phyloP scores from a whole-genome alignment of 1,140 invertebrate species.

The Rhopalosiphum maidis region DNA sequence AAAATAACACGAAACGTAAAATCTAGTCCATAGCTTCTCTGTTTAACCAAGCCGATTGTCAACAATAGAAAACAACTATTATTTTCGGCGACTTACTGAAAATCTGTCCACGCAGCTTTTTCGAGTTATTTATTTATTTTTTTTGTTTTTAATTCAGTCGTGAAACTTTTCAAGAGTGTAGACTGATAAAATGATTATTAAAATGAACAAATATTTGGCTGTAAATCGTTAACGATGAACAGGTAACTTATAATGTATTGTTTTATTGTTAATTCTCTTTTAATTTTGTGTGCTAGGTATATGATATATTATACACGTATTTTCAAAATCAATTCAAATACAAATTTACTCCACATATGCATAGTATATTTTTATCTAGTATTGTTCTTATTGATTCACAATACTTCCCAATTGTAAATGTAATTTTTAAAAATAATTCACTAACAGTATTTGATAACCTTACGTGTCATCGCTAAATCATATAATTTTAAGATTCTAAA shows the following conservation, averaged over 20 bases:
- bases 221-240: neutral
- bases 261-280: neutral
- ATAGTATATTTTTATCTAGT: no score
- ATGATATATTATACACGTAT: no score
- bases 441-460: neutral
- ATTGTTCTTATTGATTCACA: no score
- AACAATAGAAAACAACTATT: constrained; percentile 4
- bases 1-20: neutral
- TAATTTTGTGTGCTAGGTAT: no score
- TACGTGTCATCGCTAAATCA: neutral
- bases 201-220: neutral
- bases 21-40: neutral
- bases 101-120: neutral
- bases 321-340: no score
- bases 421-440: neutral
- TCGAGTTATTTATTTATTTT: neutral
- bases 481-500: neutral
- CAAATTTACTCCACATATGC: no score
- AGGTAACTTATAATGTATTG: neutral
- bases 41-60: neutral
- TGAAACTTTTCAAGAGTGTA: neutral
- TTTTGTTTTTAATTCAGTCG: neutral
- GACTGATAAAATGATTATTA: neutral
- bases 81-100: neutral
- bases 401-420: no score